A percentile compares a stretch with the other conserved stretches of the same genome.
Conservation (phyloP, 2,797 vertebrate genomes). For the Crypturellus tataupa region DNA sequence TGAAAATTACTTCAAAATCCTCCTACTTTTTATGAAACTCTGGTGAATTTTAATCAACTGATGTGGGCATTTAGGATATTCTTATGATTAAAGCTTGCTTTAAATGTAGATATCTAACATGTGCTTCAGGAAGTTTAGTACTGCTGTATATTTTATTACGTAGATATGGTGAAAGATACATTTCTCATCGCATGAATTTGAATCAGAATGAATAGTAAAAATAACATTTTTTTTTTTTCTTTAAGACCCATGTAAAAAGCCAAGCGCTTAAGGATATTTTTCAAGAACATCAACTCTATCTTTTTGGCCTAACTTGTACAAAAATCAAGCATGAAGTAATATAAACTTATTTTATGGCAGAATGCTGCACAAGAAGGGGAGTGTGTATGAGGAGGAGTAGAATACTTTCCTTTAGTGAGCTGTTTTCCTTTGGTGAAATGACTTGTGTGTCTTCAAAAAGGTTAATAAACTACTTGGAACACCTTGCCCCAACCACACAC, state of each 20-base stretch:
- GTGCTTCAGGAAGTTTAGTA: background rate
- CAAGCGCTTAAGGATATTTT: rapidly evolving
- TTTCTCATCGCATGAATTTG: background rate
- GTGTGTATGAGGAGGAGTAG: background rate
- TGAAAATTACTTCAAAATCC: conserved; percentile 79
- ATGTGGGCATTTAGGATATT: conserved; percentile 33
- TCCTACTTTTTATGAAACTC: conserved; percentile 68
- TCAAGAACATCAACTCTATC: background rate
- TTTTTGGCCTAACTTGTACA: background rate
- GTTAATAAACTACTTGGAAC: background rate
- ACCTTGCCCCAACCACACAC: background rate
- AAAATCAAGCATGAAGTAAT: background rate
- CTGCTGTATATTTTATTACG: background rate
- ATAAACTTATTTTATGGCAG: background rate
- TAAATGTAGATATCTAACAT: background rate
- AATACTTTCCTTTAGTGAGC: background rate
- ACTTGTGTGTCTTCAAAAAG: background rate
- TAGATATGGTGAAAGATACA: background rate
- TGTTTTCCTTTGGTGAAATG: background rate
- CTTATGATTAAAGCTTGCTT: conserved; percentile 22
- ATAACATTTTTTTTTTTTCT: background rate
- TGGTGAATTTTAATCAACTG: conserved; percentile 74
- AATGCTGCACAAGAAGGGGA: background rate
- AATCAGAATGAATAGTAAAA: background rate
- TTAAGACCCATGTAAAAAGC: background rate